Conservation (phyloP, 1,140 invertebrate species). For the Euwallacea fornicatus region DNA sequence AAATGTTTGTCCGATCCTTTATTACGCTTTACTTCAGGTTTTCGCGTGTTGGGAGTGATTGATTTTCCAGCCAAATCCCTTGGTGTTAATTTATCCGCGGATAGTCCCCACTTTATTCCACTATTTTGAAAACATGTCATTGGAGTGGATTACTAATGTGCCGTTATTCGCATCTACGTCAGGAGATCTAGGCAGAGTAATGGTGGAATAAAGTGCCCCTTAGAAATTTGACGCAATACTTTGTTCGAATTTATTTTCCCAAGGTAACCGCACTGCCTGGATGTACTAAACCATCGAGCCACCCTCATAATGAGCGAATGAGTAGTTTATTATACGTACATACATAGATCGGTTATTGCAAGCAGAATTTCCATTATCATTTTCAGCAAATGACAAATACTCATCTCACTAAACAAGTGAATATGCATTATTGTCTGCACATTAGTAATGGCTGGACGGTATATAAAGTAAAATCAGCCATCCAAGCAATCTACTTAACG, state of each 20-base stretch:
- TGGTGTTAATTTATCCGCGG: conserved; percentile 27
- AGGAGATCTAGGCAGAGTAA: conserved; percentile 7
- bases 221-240: too few species aligned
- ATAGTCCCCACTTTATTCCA: conserved; percentile 26
- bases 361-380: background rate
- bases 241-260: too few species aligned
- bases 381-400: background rate
- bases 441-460: conserved; percentile 2
- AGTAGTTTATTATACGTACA: too few species aligned
- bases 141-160: conserved; percentile 12
- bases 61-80: conserved; percentile 27
- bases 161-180: conserved; percentile 14
- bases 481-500: conserved; percentile 2
- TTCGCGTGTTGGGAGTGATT: conserved; percentile 27
- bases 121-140: conserved; percentile 30
- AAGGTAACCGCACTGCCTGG: too few species aligned
- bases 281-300: too few species aligned
- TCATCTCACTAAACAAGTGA: background rate
- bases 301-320: background rate
- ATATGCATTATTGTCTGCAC: background rate
- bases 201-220: background rate
- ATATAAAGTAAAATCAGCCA: conserved; percentile 3
- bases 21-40: conserved; percentile 28
- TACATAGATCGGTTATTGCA: background rate
- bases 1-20: conserved; percentile 28